These are phyloP conservation scores for Hydrochoerus hydrochaeris DNA, from an alignment of 2,113 vertebrate genomes.

Conservation along the genomic window DNA sequence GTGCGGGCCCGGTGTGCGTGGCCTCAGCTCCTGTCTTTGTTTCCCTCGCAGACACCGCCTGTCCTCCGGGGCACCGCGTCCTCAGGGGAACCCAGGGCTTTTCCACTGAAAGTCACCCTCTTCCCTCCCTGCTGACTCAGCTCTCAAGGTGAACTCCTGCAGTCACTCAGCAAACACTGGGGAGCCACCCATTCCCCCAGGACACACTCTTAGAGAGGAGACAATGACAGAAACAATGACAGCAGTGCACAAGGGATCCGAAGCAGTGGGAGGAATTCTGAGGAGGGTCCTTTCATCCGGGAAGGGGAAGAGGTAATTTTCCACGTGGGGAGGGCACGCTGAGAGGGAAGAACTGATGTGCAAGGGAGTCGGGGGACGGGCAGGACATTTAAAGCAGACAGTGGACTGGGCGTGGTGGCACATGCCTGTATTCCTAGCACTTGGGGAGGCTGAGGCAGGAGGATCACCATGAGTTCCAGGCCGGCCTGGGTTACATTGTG, in stretches of 20 bases:
- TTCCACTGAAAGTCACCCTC: conserved; percentile 34
- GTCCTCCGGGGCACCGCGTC: too few relatives aligned
- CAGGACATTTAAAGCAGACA: not conserved
- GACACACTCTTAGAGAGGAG: not conserved
- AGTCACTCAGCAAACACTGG: conserved; percentile 42
- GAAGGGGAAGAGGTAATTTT: conserved; percentile 43
- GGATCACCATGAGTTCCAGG: not conserved
- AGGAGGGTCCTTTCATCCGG: conserved; percentile 17
- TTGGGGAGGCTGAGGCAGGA: not conserved
- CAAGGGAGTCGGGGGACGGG: not conserved
- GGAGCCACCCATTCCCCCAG: not conserved
- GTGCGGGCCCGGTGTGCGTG: not conserved
- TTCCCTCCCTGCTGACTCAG: conserved; percentile 2
- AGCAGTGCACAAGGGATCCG: not conserved
- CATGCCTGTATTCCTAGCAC: not conserved
- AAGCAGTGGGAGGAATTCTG: conserved; percentile 39
- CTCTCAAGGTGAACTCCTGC: not conserved
- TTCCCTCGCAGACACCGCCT: not conserved
- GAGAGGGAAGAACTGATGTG: not conserved
- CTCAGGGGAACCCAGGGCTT: not conserved
- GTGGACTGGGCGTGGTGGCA: not conserved
- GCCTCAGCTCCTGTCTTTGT: not conserved
- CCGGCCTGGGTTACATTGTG: not conserved
- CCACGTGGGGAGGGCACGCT: not conserved
- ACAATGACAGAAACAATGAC: conserved; percentile 27